A percentile compares a stretch with the other conserved stretches of the same genome.
Evolutionary conservation across 2,797 vertebrate genomes (phyloP).

Genomic region (Trachops cirrhosus): DNA sequence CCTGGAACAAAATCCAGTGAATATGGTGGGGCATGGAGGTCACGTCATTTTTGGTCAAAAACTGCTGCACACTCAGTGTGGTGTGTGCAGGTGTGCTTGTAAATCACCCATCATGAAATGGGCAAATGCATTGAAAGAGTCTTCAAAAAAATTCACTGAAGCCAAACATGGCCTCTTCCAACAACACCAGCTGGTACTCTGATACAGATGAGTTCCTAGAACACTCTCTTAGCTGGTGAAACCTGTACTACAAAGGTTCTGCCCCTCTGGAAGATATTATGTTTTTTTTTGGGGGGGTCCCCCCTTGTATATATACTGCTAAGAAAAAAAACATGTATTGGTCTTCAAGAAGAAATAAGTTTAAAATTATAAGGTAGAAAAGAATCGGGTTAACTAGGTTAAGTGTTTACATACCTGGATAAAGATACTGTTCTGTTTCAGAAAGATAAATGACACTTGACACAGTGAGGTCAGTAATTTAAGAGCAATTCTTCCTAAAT

Average conservation of each 20-base stretch:
- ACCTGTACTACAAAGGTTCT: not conserved
- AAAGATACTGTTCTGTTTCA: not conserved
- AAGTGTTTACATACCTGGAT: not conserved
- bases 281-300: not conserved
- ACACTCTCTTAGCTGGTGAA: not conserved
- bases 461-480: not conserved
- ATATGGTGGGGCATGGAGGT: not conserved
- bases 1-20: not conserved
- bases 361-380: not conserved
- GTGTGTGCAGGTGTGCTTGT: not conserved
- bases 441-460: not conserved
- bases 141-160: not conserved
- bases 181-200: not conserved
- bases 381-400: not conserved
- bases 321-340: not conserved
- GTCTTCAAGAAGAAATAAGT: not conserved
- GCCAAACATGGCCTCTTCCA: not conserved
- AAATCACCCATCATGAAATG: not conserved
- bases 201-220: not conserved
- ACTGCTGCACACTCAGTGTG: not conserved
- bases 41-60: not conserved
- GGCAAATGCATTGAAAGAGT: not conserved
- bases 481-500: constrained; percentile 34
- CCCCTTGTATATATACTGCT: not conserved
- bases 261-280: not conserved